Evolutionary conservation across 2,797 vertebrate genomes (phyloP).

Genomic region (Pteropus rufus): DNA sequence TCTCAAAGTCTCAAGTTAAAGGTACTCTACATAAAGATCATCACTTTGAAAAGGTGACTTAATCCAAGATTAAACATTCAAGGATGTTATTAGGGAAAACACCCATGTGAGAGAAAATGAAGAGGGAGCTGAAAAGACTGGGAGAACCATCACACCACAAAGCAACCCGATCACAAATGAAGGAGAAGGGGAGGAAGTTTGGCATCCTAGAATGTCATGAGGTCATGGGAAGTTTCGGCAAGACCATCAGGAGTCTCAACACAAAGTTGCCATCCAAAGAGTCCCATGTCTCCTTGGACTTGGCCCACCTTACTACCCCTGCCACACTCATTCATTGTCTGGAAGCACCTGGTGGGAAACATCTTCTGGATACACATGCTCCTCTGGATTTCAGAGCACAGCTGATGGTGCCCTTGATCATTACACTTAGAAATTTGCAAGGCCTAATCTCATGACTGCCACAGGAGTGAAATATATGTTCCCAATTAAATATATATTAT

Average conservation of each 20-base stretch:
- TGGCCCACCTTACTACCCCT: background rate
- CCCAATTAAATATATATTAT: background rate
- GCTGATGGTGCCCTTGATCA: background rate
- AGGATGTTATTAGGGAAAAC: background rate
- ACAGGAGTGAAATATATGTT: background rate
- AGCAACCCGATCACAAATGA: background rate
- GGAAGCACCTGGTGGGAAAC: background rate
- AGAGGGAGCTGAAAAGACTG: background rate
- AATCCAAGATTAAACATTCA: background rate
- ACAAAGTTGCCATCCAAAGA: background rate
- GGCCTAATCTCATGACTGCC: background rate
- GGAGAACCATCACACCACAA: background rate
- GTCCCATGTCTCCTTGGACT: background rate
- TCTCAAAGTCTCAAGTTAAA: slow-evolving; percentile 40
- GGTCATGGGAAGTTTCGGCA: background rate
- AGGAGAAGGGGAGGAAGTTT: background rate
- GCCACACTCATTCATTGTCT: background rate
- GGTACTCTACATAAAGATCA: background rate
- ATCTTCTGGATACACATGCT: background rate
- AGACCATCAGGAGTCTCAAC: background rate
- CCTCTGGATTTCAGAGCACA: background rate
- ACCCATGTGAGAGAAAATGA: background rate
- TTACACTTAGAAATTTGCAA: background rate
- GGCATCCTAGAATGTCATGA: background rate
- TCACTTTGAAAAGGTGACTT: slow-evolving; percentile 9